Base-by-base conservation (phyloP, 2,113 vertebrate genomes). In the Rhizomys pruinosus region DNA sequence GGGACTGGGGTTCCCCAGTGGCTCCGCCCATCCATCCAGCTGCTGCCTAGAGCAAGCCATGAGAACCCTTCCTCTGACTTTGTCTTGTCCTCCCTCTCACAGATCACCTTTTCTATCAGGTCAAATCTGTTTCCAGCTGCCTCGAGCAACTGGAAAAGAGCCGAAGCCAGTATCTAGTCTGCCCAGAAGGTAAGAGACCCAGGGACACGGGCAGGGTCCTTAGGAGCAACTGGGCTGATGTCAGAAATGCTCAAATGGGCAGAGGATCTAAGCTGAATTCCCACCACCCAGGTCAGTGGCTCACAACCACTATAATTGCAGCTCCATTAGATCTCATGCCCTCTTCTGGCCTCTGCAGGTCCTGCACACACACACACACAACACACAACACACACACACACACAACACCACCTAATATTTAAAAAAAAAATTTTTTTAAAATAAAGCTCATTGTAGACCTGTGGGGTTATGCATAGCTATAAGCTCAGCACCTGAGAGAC, bases 61-160 rank as follows among this genome's bases (percentile, higher is more conserved):
- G 42, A 47, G 44, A 29, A 16, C 37, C 11, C 55, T 2, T n/a
- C 8, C 16, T 79, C 89, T 94, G 82, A 95, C 76, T 1, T 37
- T 12, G 11, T 22, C 47, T n/a, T n/a, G n/a, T n/a, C n/a, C 73
- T 85, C 20, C 90, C 78, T 81, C 23, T 87, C 37, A 64, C 97
- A 99, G 99, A 99, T 94, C 99, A 99, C 97, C 98, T 99, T 77
- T 98, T 99, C 37, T 98, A 98, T 96, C 98, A 98, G 94, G 98
- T 98, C 0, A 98, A 98, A 95, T 98, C 98, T 3, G 98, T 99
- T 59, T 97, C 98, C 0, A 98, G 98, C 86, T 99, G 98, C 2
- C 89, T 98, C 13, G 98, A 98, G 87, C 98, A 97, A 92, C 98
- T 99, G 55, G 98, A 97, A 90, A 96, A 98, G 0, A 98, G 98